These are phyloP conservation scores for Anas platyrhynchos DNA, from an alignment of 2,113 vertebrate genomes.

Conservation along the genomic window DNA sequence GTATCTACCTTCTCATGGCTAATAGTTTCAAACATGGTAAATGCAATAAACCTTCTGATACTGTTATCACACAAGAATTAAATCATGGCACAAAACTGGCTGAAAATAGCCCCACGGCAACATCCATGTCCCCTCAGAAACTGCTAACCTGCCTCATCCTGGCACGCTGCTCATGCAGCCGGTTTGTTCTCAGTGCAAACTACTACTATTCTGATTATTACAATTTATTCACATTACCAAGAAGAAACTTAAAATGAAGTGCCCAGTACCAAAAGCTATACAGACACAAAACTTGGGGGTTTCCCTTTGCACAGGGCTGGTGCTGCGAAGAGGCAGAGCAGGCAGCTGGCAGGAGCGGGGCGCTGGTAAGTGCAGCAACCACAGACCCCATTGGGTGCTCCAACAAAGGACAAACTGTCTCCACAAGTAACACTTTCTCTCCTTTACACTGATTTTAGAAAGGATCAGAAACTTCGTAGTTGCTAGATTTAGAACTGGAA, in stretches of 20 bases:
- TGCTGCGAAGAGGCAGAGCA: not conserved
- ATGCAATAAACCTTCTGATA: not conserved
- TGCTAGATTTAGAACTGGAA: not conserved
- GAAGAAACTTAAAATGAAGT: not conserved
- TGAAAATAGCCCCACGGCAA: not conserved
- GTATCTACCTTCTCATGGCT: not conserved
- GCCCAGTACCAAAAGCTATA: not conserved
- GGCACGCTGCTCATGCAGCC: accelerated
- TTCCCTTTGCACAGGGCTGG: not conserved
- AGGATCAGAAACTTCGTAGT: not conserved
- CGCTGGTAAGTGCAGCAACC: not conserved
- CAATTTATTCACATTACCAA: not conserved
- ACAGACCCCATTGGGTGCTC: not conserved
- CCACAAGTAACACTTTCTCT: not conserved
- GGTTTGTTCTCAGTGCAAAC: not conserved
- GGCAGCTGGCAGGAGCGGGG: not conserved
- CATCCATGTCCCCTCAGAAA: not conserved
- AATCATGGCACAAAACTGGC: not conserved
- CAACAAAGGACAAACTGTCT: not conserved
- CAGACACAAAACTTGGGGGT: not conserved
- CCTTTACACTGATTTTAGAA: not conserved
- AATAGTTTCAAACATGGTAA: not conserved
- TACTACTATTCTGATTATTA: not conserved
- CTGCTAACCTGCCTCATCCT: not conserved
- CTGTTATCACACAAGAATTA: not conserved